Conservation (phyloP, 2,888 invertebrate species). For the Sericinus montela region DNA sequence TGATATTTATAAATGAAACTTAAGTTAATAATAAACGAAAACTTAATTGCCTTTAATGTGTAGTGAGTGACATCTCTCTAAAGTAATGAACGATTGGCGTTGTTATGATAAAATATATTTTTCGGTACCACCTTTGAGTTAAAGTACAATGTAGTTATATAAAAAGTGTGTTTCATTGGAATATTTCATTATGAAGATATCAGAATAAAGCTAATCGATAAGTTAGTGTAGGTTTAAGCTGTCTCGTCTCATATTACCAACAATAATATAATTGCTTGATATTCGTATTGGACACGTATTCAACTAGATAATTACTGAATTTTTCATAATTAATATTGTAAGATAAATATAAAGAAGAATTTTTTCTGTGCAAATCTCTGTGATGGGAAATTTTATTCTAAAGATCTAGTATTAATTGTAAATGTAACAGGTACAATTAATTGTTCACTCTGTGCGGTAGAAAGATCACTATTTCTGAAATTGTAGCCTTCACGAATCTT, state of each 20-base stretch:
- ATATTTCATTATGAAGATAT: constrained; percentile 65
- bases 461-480: constrained; percentile 14
- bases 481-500: constrained; percentile 25
- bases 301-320: constrained; percentile 65
- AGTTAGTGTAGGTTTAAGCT: constrained; percentile 65
- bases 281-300: constrained; percentile 66
- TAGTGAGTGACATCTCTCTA: constrained; percentile 66
- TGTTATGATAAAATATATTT: constrained; percentile 65
- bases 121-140: constrained; percentile 77
- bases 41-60: constrained; percentile 60
- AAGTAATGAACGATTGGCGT: constrained; percentile 65
- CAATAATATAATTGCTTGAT: constrained; percentile 60
- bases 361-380: constrained; percentile 75
- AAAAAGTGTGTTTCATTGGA: constrained; percentile 64
- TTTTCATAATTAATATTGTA: constrained; percentile 73
- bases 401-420: constrained; percentile 74
- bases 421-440: constrained; percentile 50
- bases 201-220: constrained; percentile 62
- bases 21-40: constrained; percentile 62
- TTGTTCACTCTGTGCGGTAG: constrained; percentile 23
- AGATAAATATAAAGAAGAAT: constrained; percentile 52
- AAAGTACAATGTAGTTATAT: constrained; percentile 76
- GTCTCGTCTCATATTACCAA: constrained; percentile 69
- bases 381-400: constrained; percentile 75
- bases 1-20: constrained; percentile 49